Conservation (phyloP, 2,797 vertebrate genomes). For the Chelon labrosus region DNA sequence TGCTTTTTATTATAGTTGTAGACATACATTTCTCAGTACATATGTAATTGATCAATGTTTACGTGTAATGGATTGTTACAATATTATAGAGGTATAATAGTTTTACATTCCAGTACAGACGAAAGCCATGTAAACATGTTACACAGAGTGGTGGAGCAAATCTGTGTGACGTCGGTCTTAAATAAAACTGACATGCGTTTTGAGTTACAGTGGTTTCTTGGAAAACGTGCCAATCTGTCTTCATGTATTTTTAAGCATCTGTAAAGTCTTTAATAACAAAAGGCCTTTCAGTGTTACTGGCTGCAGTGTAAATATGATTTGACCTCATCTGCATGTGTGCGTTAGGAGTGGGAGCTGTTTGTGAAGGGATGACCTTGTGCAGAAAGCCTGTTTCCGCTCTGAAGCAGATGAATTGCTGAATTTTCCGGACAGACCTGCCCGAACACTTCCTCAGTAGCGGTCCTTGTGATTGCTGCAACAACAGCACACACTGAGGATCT, state of each 20-base stretch:
- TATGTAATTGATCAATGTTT: too few relatives aligned
- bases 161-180: neutral
- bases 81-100: neutral
- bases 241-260: neutral
- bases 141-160: neutral
- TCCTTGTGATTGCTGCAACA: constrained; percentile 40
- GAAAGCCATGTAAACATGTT: neutral
- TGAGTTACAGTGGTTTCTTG: neutral
- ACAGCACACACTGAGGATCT: constrained; percentile 42
- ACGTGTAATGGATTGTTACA: too few relatives aligned
- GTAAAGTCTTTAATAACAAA: constrained; percentile 3
- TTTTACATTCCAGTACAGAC: constrained; percentile 23
- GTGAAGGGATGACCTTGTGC: constrained; percentile 77
- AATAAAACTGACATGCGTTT: neutral
- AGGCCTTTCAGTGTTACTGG: constrained; percentile 10
- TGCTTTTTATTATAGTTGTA: too few relatives aligned
- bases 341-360: constrained; percentile 54
- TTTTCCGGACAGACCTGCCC: constrained; percentile 75
- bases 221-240: constrained; percentile 4
- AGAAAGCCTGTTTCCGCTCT: constrained; percentile 77
- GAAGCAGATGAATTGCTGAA: constrained; percentile 75
- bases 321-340: constrained; percentile 12
- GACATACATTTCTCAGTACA: too few relatives aligned
- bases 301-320: constrained; percentile 15
- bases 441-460: constrained; percentile 73